Evolutionary conservation across 1,140 invertebrate species (phyloP).

Genomic region (Pseudachorutes palmiensis): DNA sequence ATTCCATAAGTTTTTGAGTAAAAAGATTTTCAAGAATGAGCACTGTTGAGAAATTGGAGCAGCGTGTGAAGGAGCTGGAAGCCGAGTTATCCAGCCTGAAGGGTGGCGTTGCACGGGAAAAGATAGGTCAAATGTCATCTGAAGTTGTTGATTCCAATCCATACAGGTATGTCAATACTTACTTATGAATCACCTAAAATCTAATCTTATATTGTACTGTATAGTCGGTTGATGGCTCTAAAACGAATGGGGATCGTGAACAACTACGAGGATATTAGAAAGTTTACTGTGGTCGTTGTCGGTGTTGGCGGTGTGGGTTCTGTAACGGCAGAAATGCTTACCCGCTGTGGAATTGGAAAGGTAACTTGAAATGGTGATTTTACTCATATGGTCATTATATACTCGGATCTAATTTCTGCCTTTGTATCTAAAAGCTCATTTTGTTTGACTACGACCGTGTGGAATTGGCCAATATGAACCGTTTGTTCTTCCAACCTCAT

Average conservation of each 20-base stretch:
- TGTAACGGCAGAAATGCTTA: slow-evolving; percentile 98
- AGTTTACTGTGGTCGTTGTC: slow-evolving; percentile 84
- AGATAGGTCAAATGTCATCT: slow-evolving; percentile 65
- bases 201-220: not conserved
- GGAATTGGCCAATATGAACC: slow-evolving; percentile 98
- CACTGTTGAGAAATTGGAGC: not conserved
- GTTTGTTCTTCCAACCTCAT: slow-evolving; percentile 96
- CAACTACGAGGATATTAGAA: slow-evolving; percentile 93
- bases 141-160: slow-evolving; percentile 99
- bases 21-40: not conserved
- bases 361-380: slow-evolving; percentile 44
- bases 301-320: slow-evolving; percentile 98
- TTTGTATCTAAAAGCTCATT: slow-evolving; percentile 69
- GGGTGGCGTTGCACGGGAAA: slow-evolving; percentile 9
- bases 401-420: slow-evolving; percentile 14
- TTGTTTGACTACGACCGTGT: slow-evolving; percentile 99
- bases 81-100: not conserved
- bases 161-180: slow-evolving; percentile 89
- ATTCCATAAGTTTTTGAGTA: not conserved
- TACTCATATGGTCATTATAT: no score
- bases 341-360: slow-evolving; percentile 95
- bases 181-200: no score
- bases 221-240: slow-evolving; percentile 92
- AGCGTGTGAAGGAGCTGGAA: slow-evolving; percentile 39
- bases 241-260: slow-evolving; percentile 98